A percentile compares a stretch with the other conserved stretches of the same genome.
These are phyloP conservation scores for Lytechinus pictus DNA, from an alignment of 35 echinoderm and acorn worm genomes.

Conservation along the genomic window DNA sequence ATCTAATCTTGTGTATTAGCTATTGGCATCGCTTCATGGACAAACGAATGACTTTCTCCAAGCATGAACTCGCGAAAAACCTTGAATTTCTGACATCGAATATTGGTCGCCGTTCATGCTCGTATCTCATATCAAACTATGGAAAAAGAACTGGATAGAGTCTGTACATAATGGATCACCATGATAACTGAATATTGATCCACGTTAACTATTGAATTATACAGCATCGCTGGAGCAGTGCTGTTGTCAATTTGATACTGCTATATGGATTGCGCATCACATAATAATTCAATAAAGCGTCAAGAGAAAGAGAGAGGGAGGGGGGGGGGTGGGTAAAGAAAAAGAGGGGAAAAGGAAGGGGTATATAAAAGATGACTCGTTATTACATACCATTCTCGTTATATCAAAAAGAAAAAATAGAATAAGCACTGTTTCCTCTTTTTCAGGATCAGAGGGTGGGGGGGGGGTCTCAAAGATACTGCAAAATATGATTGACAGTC, in stretches of 20 bases:
- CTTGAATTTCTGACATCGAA: slow-evolving; percentile 18
- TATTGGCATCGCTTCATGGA: not conserved
- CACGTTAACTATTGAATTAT: not conserved
- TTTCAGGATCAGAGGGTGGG: too few relatives aligned
- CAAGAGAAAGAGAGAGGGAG: too few relatives aligned
- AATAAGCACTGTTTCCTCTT: too few relatives aligned
- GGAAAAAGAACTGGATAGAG: not conserved
- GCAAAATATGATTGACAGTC: too few relatives aligned
- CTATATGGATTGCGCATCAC: not conserved
- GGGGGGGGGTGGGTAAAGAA: too few relatives aligned
- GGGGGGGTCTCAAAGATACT: too few relatives aligned
- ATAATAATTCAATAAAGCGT: not conserved
- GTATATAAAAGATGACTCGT: too few relatives aligned
- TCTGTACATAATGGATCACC: not conserved
- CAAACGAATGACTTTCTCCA: not conserved
- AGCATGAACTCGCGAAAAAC: not conserved
- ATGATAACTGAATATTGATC: slow-evolving; percentile 14
- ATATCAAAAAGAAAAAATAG: too few relatives aligned
- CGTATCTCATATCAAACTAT: not conserved
- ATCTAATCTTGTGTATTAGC: too few relatives aligned
- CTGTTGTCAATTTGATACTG: not conserved
- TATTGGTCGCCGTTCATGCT: not conserved
- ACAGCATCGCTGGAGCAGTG: not conserved
- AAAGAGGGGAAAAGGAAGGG: too few relatives aligned
- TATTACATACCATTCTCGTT: too few relatives aligned